phyloP scores from a whole-genome alignment of 2,797 vertebrate genomes.

The Bradypodion pumilum region DNA sequence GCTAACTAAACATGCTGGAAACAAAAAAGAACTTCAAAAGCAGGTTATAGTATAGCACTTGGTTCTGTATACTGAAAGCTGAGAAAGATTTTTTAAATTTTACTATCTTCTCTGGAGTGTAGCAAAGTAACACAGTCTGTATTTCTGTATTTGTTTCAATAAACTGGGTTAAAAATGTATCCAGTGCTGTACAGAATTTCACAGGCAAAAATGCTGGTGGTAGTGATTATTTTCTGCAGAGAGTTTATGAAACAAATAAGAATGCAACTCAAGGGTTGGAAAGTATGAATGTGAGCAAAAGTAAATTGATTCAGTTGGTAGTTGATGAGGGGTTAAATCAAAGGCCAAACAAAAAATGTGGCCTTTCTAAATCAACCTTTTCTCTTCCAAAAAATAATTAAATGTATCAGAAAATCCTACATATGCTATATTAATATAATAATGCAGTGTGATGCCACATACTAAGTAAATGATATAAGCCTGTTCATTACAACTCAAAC shows the following conservation, averaged over 20 bases:
- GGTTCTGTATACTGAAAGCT: not conserved
- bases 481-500: constrained; percentile 75
- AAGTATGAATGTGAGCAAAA: not conserved
- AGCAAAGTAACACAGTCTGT: not conserved
- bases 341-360: constrained; percentile 11
- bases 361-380: constrained; percentile 52
- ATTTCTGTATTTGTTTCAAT: not conserved
- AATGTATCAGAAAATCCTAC: constrained; percentile 65
- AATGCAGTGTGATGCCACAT: constrained; percentile 51
- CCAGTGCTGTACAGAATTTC: not conserved
- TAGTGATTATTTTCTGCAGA: not conserved
- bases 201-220: not conserved
- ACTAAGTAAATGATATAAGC: constrained; percentile 70
- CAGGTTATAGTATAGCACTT: not conserved
- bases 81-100: not conserved
- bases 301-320: not conserved
- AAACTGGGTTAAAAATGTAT: not conserved
- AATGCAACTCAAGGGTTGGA: not conserved
- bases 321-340: constrained; percentile 7
- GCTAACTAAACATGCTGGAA: not conserved
- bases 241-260: not conserved
- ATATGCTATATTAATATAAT: constrained; percentile 69
- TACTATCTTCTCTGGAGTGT: not conserved
- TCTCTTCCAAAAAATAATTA: constrained; percentile 62
- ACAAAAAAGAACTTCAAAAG: not conserved